phyloP scores from a whole-genome alignment of 2,113 vertebrate genomes.

The Ia io region DNA sequence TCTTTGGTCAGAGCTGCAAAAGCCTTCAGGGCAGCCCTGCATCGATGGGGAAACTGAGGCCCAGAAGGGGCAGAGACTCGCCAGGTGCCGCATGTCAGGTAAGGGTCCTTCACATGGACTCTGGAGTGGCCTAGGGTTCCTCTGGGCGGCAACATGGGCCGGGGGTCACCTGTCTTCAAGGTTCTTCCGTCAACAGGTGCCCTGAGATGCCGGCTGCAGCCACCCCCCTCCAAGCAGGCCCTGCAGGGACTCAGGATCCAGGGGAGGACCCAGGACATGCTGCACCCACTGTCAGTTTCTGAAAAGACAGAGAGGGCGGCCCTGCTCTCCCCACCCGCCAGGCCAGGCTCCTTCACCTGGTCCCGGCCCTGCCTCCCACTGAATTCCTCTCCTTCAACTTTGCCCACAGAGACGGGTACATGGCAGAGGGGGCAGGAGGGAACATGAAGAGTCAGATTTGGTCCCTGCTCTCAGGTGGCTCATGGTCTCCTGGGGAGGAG shows the following conservation, averaged over 20 bases:
- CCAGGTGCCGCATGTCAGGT: background rate
- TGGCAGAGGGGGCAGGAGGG: too few species aligned
- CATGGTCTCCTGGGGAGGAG: background rate
- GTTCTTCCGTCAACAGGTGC: background rate
- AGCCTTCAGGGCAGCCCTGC: background rate
- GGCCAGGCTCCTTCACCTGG: background rate
- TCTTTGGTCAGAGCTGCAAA: background rate
- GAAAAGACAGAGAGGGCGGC: background rate
- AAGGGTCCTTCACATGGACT: accelerated
- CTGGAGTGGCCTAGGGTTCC: background rate
- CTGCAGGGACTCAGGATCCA: background rate
- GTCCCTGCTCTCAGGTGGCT: background rate
- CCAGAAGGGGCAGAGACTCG: background rate
- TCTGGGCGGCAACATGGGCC: background rate
- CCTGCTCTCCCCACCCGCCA: background rate
- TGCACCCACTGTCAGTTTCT: background rate
- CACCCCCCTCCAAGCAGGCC: background rate
- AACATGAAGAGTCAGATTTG: background rate
- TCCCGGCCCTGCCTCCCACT: background rate
- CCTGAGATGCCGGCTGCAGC: background rate
- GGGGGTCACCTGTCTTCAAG: background rate
- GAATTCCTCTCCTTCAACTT: background rate
- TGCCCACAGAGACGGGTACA: background rate
- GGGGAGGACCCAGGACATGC: background rate
- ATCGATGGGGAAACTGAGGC: background rate